phyloP scores from a whole-genome alignment of 1,140 invertebrate genomes.

The Coelopa frigida region DNA sequence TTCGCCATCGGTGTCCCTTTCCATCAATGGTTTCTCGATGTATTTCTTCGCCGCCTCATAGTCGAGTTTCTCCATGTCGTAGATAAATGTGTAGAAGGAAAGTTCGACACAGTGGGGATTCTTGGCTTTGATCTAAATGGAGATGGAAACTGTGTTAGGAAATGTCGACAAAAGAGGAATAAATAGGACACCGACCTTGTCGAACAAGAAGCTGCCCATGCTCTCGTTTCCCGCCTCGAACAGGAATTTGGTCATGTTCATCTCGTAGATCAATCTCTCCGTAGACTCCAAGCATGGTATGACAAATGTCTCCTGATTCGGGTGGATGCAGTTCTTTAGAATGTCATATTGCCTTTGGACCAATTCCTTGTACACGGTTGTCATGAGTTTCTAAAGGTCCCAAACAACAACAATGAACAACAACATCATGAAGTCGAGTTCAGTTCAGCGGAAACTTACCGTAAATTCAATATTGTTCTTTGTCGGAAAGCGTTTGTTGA shows the following conservation, averaged over 20 bases:
- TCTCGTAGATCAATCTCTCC: background rate
- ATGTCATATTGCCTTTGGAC: background rate
- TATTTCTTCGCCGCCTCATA: constrained; percentile 1
- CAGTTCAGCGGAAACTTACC: constrained; percentile 6
- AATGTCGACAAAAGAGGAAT: too few relatives aligned
- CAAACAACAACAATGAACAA: background rate
- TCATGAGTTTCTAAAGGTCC: constrained; percentile 2
- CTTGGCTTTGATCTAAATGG: too few relatives aligned
- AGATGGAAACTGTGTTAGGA: too few relatives aligned
- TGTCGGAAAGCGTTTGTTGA: constrained; percentile 1
- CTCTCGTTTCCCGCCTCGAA: constrained; percentile 5
- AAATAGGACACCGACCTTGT: too few relatives aligned
- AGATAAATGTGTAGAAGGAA: constrained; percentile 7
- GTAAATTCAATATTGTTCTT: constrained; percentile 4
- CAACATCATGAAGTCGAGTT: too few relatives aligned
- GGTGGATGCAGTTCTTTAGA: background rate
- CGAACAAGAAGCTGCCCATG: background rate
- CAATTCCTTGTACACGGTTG: constrained; percentile 1
- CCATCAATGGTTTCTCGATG: background rate
- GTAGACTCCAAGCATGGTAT: background rate
- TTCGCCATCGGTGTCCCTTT: background rate
- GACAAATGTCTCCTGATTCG: background rate
- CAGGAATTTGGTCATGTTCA: background rate
- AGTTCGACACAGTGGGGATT: too few relatives aligned
- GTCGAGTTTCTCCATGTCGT: constrained; percentile 8